Evolutionary conservation across 2,113 vertebrate genomes (phyloP), one percentile per base, ranked within the genome.

Genomic region (Piaya cayana): DNA sequence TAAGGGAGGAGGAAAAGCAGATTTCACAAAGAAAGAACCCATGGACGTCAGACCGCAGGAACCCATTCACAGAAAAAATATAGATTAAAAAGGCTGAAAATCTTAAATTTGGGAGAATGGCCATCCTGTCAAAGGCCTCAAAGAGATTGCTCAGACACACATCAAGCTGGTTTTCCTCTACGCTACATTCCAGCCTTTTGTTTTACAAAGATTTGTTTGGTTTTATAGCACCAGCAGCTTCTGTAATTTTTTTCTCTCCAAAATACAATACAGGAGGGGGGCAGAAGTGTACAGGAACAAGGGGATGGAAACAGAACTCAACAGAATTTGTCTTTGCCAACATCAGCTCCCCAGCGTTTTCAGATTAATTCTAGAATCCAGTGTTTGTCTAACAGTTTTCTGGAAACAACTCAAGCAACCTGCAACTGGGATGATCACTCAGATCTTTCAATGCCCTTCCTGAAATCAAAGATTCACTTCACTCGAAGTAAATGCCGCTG

Each of bases 251-350:
- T 1, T 14, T 1, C 15, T 56, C 34, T 84, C 60, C 37, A 37
- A 63, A 77, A 58, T 21, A 55, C 14, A 47, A 5, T 25, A 67
- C 6, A 17, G 32, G 30, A 82, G 27, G 22, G 19, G 13, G 10
- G 15, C 3, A 1, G 34, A 55, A 60, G 45, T 0, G 1, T 30
- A 25, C 3, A 67, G 53, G 34, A 75, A 32, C 25, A 68, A 65
- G 0, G 2, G 19, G n/a, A 68, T 10, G 20, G 27, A 85, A 56
- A 15, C 80, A 50, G 0, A 3, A 8, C 36, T 77, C 71, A 71
- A 43, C 6, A 62, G 58, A 32, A 85, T 26, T 50, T 49, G 8
- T 29, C 45, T 65, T n/a, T 34, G 77, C 7, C 19, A 67, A 65
- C 36, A n/a, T 30, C 39, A 67, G 18, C 17, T 29, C 15, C 9